Evolutionary conservation across 2,888 invertebrate species (phyloP).

Genomic region (Ramazzottius varieornatus): DNA sequence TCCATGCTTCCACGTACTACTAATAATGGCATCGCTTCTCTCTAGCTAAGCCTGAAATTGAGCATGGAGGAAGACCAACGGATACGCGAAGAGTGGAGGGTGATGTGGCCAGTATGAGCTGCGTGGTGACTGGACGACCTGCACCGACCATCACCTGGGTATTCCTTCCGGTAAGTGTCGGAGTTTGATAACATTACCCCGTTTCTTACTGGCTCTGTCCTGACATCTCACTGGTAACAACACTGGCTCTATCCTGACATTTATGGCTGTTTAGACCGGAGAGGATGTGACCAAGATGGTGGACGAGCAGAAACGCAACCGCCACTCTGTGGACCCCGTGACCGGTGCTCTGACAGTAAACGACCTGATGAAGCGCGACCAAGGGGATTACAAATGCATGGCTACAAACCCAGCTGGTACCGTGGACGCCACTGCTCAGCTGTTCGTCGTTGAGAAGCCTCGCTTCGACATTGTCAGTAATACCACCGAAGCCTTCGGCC

Average conservation of each 20-base stretch:
- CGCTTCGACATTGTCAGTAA: slow-evolving; percentile 1
- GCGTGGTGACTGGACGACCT: not conserved
- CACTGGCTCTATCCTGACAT: not conserved
- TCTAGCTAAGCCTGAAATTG: not conserved
- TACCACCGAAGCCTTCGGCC: not conserved
- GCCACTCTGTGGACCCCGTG: not conserved
- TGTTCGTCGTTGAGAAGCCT: not conserved
- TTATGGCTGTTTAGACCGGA: not conserved
- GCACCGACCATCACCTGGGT: not conserved
- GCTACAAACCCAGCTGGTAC: not conserved
- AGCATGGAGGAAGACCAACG: not conserved
- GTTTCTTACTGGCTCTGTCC: not conserved
- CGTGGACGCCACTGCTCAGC: not conserved
- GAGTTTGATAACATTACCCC: no score
- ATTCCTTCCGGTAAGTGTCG: not conserved
- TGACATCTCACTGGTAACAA: no score
- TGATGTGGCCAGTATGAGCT: not conserved
- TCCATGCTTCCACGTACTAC: not conserved
- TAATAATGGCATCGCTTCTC: not conserved
- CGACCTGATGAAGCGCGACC: not conserved
- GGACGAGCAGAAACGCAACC: not conserved
- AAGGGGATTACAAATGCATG: not conserved
- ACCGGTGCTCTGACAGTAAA: not conserved
- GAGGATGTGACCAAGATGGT: not conserved
- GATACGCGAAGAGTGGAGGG: not conserved